A percentile compares a stretch with the other conserved stretches of the same genome.
phyloP scores from a whole-genome alignment of 2,797 vertebrate genomes.

The Melanotaenia maccullochi region DNA sequence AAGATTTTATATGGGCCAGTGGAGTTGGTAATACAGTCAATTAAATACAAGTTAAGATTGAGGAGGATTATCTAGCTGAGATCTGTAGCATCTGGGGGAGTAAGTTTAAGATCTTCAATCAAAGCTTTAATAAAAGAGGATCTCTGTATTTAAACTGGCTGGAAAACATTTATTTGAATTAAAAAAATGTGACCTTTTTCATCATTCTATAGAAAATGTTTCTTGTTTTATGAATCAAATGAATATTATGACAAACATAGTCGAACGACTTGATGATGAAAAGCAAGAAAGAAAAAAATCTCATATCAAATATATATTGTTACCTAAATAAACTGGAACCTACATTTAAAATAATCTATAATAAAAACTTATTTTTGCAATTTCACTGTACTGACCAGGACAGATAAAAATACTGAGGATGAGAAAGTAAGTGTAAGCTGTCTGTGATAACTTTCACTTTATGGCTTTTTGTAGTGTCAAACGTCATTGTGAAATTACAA shows the following conservation, averaged over 20 bases:
- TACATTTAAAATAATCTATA: neutral
- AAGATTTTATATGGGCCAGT: neutral
- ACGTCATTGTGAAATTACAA: too few relatives aligned
- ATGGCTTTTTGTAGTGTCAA: too few relatives aligned
- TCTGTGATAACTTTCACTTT: too few relatives aligned
- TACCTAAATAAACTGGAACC: too few relatives aligned
- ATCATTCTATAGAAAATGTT: neutral
- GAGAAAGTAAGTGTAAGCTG: too few relatives aligned
- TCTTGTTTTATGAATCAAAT: neutral
- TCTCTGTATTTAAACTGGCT: too few relatives aligned
- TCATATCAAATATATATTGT: neutral
- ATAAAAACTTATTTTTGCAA: too few relatives aligned
- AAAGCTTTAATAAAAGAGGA: neutral
- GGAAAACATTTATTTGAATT: neutral
- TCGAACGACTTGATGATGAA: neutral
- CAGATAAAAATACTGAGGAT: too few relatives aligned
- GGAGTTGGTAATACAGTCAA: slow-evolving; percentile 10
- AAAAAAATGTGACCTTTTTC: neutral
- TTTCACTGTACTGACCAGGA: too few relatives aligned
- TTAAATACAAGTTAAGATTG: slow-evolving; percentile 8
- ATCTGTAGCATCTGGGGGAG: slow-evolving; percentile 12
- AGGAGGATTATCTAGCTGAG: slow-evolving; percentile 16
- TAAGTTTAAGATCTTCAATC: slow-evolving; percentile 6
- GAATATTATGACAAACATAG: neutral
- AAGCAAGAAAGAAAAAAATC: neutral